phyloP scores from a whole-genome alignment of 1,140 invertebrate genomes.

The Trichogramma pretiosum region DNA sequence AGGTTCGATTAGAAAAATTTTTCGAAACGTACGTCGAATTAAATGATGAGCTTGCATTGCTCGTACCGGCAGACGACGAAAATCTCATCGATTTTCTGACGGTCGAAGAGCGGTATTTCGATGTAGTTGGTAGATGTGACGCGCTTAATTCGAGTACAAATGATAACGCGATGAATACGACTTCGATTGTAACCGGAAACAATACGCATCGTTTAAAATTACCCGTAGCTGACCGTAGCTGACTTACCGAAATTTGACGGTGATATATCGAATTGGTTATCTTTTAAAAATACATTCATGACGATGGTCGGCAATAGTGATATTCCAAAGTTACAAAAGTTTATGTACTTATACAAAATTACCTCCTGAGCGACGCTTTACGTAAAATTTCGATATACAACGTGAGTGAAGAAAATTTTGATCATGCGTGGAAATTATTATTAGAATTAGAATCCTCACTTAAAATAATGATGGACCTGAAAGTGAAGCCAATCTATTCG shows the following conservation, averaged over 20 bases:
- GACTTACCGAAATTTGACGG: background rate
- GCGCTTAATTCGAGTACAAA: background rate
- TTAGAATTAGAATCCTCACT: too few species aligned
- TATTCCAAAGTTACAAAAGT: background rate
- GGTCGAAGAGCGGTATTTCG: background rate
- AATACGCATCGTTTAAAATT: too few species aligned
- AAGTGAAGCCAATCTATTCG: too few species aligned
- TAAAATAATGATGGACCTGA: too few species aligned
- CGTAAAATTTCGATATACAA: too few species aligned
- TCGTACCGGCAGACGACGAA: conserved; percentile 13
- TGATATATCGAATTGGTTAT: background rate
- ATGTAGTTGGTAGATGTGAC: conserved; percentile 1
- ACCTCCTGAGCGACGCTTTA: too few species aligned
- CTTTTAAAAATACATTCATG: background rate
- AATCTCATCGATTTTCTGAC: conserved; percentile 7
- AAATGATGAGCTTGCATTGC: conserved; percentile 4
- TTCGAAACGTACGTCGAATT: background rate
- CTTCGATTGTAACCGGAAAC: too few species aligned
- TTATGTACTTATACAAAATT: background rate
- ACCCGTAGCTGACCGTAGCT: background rate
- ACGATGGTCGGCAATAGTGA: background rate
- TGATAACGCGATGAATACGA: too few species aligned
- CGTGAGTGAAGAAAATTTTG: too few species aligned
- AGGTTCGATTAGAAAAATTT: background rate
- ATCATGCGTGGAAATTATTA: too few species aligned